Evolutionary conservation across 1,140 invertebrate species (phyloP).

Genomic region (Acyrthosiphon pisum): DNA sequence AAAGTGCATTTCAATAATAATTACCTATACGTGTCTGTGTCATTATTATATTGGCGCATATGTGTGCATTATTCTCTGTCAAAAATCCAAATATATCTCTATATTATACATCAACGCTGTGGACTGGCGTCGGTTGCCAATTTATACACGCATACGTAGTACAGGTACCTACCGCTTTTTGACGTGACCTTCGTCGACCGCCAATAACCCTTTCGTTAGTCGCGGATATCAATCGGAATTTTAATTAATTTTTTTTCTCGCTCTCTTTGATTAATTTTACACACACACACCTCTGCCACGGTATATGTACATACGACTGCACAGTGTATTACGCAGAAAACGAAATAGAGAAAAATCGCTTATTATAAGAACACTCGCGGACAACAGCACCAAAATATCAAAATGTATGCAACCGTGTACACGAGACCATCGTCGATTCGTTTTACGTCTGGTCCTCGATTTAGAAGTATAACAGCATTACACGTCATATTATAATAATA

Average conservation of each 20-base stretch:
- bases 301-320: not conserved
- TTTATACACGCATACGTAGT: not conserved
- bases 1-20: not conserved
- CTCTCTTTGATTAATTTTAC: not conserved
- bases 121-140: not conserved
- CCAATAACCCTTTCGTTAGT: not conserved
- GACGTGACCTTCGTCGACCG: not conserved
- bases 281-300: not conserved
- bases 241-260: not conserved
- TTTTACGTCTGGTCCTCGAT: not conserved
- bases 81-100: not conserved
- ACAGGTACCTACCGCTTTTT: not conserved
- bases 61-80: not conserved
- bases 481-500: not conserved
- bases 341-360: not conserved
- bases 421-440: not conserved
- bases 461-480: not conserved
- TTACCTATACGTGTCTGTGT: not conserved
- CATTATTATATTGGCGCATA: not conserved
- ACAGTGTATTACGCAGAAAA: not conserved
- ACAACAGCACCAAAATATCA: too few relatives aligned
- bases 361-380: not conserved
- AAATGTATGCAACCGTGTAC: not conserved
- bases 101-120: not conserved
- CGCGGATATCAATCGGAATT: not conserved